Evolutionary conservation across 1,140 invertebrate genomes (phyloP).

Genomic region (Capitella teleta): DNA sequence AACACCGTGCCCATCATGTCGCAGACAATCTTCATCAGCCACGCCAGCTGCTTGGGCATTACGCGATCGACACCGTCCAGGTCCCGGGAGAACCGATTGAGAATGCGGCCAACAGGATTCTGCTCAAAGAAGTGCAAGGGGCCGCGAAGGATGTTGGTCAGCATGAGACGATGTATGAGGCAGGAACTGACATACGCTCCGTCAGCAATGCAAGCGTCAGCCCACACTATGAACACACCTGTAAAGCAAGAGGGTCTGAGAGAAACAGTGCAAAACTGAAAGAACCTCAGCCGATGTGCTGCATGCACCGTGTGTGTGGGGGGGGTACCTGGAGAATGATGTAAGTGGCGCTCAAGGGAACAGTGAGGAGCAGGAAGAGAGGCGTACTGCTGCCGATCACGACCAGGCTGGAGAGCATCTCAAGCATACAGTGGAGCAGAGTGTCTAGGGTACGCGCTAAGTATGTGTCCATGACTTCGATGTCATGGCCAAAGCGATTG

Average conservation of each 20-base stretch:
- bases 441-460: slow-evolving; percentile 46
- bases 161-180: slow-evolving; percentile 17
- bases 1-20: neutral
- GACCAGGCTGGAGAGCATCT: slow-evolving; percentile 65
- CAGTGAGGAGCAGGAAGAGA: no score
- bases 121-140: slow-evolving; percentile 53
- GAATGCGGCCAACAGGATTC: slow-evolving; percentile 50
- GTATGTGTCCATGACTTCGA: slow-evolving; percentile 44
- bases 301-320: no score
- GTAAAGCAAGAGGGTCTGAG: no score
- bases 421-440: slow-evolving; percentile 49
- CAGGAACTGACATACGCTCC: no score
- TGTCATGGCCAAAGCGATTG: slow-evolving; percentile 54
- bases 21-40: neutral
- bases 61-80: slow-evolving; percentile 40
- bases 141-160: slow-evolving; percentile 42
- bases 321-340: no score
- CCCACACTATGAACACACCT: no score
- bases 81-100: slow-evolving; percentile 54
- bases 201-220: no score
- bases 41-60: slow-evolving; percentile 25
- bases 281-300: no score
- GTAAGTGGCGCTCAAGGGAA: no score
- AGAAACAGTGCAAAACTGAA: no score
- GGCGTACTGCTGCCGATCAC: slow-evolving; percentile 85